A percentile compares a stretch with the other conserved stretches of the same genome.
phyloP scores from a whole-genome alignment of 2,797 vertebrate genomes.

The Leptoclinus maculatus region DNA sequence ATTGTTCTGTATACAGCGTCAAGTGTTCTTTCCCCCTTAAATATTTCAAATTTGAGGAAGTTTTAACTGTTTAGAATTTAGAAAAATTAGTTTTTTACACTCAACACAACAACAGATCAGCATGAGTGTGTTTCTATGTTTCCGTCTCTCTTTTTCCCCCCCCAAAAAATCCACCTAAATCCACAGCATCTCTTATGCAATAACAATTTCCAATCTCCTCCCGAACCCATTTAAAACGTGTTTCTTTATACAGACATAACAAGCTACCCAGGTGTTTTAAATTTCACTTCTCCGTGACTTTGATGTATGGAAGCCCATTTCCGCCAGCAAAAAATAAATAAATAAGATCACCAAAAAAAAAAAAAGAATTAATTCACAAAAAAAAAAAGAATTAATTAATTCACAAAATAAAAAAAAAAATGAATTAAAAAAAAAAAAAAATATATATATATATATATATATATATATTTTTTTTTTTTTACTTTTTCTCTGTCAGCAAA shows the following conservation, averaged over 20 bases:
- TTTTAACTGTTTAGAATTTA: not conserved
- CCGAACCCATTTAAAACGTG: constrained; percentile 28
- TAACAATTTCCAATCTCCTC: not conserved
- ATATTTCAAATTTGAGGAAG: not conserved
- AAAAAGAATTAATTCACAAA: too few relatives aligned
- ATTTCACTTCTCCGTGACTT: constrained; percentile 33
- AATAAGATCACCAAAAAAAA: too few relatives aligned
- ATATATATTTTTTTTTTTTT: too few relatives aligned
- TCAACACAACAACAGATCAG: not conserved
- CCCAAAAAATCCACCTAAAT: not conserved
- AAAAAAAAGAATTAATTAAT: too few relatives aligned
- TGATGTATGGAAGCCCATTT: too few relatives aligned
- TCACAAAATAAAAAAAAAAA: too few relatives aligned
- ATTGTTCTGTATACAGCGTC: not conserved
- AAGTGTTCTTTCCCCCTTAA: not conserved
- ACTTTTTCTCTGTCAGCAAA: too few relatives aligned
- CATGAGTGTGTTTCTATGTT: not conserved
- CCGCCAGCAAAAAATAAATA: too few relatives aligned
- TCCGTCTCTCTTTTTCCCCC: not conserved
- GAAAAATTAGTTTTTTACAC: not conserved
- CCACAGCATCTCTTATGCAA: not conserved
- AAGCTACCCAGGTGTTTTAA: constrained; percentile 16
- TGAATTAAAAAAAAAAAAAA: too few relatives aligned
- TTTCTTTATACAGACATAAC: not conserved
- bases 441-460: too few relatives aligned